These are phyloP conservation scores for Metalampra italica DNA, from an alignment of 2,888 invertebrate species.

Conservation along the genomic window DNA sequence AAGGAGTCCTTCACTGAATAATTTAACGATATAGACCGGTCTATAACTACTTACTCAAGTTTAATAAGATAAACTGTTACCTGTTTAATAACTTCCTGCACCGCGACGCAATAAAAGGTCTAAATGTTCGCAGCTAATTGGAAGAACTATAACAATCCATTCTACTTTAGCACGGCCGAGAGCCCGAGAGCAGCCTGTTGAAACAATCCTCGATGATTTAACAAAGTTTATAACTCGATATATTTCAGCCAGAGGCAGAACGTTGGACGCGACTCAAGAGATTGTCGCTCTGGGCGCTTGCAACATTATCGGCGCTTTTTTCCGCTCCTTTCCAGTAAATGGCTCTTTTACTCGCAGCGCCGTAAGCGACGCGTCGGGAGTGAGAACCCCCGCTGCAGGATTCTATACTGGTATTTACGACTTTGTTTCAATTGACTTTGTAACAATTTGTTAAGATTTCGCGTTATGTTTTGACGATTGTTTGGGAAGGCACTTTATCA, in stretches of 20 bases:
- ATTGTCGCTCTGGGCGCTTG: slow-evolving; percentile 87
- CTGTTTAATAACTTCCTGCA: too few species aligned
- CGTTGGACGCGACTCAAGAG: slow-evolving; percentile 88
- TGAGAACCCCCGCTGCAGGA: slow-evolving; percentile 86
- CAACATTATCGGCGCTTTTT: slow-evolving; percentile 85
- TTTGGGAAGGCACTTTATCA: slow-evolving; percentile 24
- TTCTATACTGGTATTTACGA: slow-evolving; percentile 80
- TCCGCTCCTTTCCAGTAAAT: slow-evolving; percentile 87
- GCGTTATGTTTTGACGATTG: slow-evolving; percentile 22
- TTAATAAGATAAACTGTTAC: too few species aligned
- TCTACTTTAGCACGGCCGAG: slow-evolving; percentile 23
- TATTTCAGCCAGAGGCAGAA: slow-evolving; percentile 80
- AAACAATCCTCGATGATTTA: slow-evolving; percentile 30
- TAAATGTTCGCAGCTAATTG: slow-evolving; percentile 13
- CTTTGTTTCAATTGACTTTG: slow-evolving; percentile 22
- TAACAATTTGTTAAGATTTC: slow-evolving; percentile 34
- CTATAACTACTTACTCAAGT: too few species aligned
- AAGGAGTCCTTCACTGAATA: too few species aligned
- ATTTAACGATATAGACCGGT: too few species aligned
- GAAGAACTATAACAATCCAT: slow-evolving; percentile 26
- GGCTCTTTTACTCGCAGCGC: slow-evolving; percentile 87
- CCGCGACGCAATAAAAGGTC: not conserved
- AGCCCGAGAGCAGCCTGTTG: slow-evolving; percentile 18
- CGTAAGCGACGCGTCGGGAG: slow-evolving; percentile 89
- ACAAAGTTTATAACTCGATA: slow-evolving; percentile 32